Evolutionary conservation across 2,888 invertebrate species (phyloP).

Genomic region (Phaonia tiefii): DNA sequence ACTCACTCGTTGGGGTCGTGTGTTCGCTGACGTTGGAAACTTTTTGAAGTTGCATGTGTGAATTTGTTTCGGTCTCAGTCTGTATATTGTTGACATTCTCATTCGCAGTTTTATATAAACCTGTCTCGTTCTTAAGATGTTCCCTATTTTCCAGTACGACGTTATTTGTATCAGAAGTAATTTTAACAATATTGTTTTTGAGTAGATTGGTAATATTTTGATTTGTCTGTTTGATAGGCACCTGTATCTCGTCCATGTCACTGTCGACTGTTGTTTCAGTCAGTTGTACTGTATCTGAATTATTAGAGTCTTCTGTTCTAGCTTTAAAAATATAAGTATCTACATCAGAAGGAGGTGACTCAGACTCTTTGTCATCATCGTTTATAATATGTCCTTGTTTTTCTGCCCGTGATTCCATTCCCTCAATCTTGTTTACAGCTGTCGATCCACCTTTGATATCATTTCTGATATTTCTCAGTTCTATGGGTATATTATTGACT

Average conservation of each 20-base stretch:
- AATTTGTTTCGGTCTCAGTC: background rate
- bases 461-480: conserved; percentile 72
- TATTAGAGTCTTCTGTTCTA: background rate
- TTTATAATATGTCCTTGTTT: no score
- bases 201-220: background rate
- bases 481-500: conserved; percentile 78
- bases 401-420: conserved; percentile 8
- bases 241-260: no score
- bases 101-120: no score
- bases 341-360: background rate
- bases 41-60: no score
- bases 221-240: no score
- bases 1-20: conserved; percentile 20
- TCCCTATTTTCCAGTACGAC: background rate
- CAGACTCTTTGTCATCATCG: background rate
- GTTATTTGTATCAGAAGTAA: background rate
- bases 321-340: background rate
- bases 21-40: background rate
- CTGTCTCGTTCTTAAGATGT: no score
- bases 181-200: background rate
- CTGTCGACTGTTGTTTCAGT: no score
- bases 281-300: no score
- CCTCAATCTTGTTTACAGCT: background rate
- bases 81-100: no score
- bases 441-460: background rate